Percentiles rank a stretch among this genome's conserved stretches.
Evolutionary conservation across 2,113 vertebrate species (phyloP).

Genomic region (Chinchilla lanigera): DNA sequence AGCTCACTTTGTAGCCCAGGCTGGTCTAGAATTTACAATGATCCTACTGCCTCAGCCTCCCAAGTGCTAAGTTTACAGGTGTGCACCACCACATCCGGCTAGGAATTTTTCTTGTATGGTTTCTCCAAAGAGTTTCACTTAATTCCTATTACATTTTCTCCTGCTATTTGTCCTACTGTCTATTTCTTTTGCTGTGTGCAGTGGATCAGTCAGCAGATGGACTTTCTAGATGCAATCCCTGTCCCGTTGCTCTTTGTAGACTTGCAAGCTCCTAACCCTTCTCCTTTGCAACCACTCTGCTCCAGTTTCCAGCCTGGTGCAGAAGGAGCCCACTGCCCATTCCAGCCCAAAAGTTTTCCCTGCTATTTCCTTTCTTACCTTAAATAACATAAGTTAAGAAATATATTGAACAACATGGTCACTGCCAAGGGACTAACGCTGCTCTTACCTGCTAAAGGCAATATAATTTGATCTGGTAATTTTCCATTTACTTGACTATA

Average conservation of each 20-base stretch:
- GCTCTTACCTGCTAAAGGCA: conserved; percentile 72
- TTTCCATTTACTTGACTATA: conserved; percentile 64
- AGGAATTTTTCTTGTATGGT: neutral
- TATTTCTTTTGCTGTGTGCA: neutral
- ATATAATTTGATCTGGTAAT: conserved; percentile 49
- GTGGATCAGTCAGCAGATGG: neutral
- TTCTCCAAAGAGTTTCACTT: conserved; percentile 11
- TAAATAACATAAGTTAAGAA: conserved; percentile 59
- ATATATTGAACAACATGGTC: neutral
- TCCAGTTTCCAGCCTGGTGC: neutral
- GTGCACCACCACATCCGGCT: too few species aligned
- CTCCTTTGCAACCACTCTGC: too few species aligned
- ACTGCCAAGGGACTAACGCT: conserved; percentile 34
- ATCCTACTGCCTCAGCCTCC: too few species aligned
- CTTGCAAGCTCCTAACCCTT: neutral
- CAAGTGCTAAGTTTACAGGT: too few species aligned
- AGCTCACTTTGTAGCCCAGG: too few species aligned
- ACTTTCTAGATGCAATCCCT: neutral
- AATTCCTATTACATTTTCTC: neutral
- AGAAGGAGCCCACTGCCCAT: neutral
- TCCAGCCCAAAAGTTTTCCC: conserved; percentile 2
- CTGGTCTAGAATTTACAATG: too few species aligned
- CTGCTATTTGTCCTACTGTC: neutral
- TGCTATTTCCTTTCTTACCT: conserved; percentile 38
- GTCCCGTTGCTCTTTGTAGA: neutral